Evolutionary conservation across 2,113 vertebrate species (phyloP), one percentile per base, ranked within the genome.

Genomic region (Tragulus kanchil): DNA sequence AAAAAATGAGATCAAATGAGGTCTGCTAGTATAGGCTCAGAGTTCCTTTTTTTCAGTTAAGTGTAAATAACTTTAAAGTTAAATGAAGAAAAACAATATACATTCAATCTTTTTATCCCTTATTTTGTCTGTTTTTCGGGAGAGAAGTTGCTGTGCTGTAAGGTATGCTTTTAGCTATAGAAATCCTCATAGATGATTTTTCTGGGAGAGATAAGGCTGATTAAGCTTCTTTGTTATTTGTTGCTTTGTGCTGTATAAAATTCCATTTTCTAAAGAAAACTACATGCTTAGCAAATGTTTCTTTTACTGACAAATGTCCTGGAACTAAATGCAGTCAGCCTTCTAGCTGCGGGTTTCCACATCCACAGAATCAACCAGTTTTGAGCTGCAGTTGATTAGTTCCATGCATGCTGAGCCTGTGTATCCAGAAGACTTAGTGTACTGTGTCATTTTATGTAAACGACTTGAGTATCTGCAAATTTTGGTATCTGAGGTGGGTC

Each of bases 101-200:
- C 85, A 45, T 59, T 69, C 17, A 93, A 5, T 67, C 12, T 28
- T 65, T 81, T 89, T 48, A 87, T 75, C 12, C 6, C 48, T 82
- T 31, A 67, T 75, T 73, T 71, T 0, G 2, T 59, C 25, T 93
- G 36, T 36, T 61, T 58, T 78, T 65, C 91, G 78, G 67, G 67
- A 89, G 91, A 79, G 54, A 90, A 89, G 86, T 77, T 92, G 45
- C 4, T 31, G 21, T 73, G 16, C 42, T 79, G 9, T 58, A 86
- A 90, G 82, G 15, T 14, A 61, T 16, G 42, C 73, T 64, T 90
- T 89, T 26, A 82, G 88, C 19, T 83, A 9, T 85, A 71, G 56
- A 93, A 96, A 92, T 85, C 28, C 28, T 81, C 73, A n/a, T 21
- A 54, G 56, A n/a, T 84, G 1, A 65, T 56, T 78, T 84, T 95